These are phyloP conservation scores for Oophaga pumilio DNA, from an alignment of 2,113 vertebrate species.

Conservation along the genomic window DNA sequence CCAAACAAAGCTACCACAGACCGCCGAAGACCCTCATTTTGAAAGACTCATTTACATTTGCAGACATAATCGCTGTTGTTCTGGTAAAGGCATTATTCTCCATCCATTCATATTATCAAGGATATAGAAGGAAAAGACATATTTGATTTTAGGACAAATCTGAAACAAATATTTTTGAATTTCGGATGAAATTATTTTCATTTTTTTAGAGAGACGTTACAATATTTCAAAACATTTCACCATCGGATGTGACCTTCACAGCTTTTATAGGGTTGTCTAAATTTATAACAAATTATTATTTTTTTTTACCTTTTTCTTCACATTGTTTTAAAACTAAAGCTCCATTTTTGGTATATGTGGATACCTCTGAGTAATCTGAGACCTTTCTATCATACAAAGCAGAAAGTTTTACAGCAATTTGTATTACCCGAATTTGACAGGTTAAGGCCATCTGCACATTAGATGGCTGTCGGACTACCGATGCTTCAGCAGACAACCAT, in stretches of 20 bases:
- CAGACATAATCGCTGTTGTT: background rate
- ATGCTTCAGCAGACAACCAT: too few species aligned
- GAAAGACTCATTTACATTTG: background rate
- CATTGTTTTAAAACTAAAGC: background rate
- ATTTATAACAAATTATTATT: background rate
- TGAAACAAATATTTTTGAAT: conserved; percentile 2
- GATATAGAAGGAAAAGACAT: background rate
- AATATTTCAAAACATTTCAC: background rate
- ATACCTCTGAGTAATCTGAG: too few species aligned
- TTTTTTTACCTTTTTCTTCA: background rate
- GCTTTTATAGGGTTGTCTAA: background rate
- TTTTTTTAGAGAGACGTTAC: background rate
- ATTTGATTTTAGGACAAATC: background rate
- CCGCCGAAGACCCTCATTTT: background rate
- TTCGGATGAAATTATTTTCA: background rate
- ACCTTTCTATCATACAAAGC: too few species aligned
- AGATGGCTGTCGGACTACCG: too few species aligned
- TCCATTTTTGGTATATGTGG: too few species aligned
- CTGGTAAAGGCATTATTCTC: background rate
- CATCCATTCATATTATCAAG: conserved; percentile 38
- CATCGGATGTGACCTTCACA: background rate
- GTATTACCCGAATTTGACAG: too few species aligned
- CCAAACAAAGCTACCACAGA: conserved; percentile 26
- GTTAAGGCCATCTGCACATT: too few species aligned
- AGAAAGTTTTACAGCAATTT: too few species aligned